Conservation (phyloP, 2,888 invertebrate genomes). For the Maniola hyperantus region DNA sequence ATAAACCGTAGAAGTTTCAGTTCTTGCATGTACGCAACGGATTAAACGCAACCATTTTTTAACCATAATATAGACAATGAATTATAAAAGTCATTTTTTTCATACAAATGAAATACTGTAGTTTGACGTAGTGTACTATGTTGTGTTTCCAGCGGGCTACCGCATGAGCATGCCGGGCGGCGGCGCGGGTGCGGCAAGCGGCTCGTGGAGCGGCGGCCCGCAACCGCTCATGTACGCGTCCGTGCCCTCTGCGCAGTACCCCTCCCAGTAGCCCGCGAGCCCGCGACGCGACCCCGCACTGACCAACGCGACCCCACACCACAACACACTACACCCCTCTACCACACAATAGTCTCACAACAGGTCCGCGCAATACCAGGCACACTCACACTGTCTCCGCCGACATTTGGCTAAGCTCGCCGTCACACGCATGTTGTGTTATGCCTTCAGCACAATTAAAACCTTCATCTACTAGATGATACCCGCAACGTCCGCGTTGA, state of each 20-base stretch:
- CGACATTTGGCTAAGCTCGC: no score
- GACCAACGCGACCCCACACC: constrained; percentile 8
- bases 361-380: no score
- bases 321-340: background rate
- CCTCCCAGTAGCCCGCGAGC: constrained; percentile 87
- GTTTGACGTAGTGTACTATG: background rate
- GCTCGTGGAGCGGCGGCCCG: constrained; percentile 81
- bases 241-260: constrained; percentile 92
- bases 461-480: no score
- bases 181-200: constrained; percentile 65
- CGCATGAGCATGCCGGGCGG: constrained; percentile 85
- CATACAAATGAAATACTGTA: background rate
- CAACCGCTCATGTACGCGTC: constrained; percentile 88
- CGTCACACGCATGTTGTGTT: no score
- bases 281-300: constrained; percentile 36
- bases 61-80: no score
- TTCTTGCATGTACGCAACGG: no score
- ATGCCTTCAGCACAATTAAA: no score
- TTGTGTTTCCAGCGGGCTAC: constrained; percentile 76
- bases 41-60: no score
- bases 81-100: no score
- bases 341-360: background rate
- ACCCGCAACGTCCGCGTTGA: no score
- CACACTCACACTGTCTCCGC: no score
- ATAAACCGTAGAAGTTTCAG: no score